These are phyloP conservation scores for Drepanosiphum platanoidis DNA, from an alignment of 2,888 invertebrate genomes.

Conservation along the genomic window DNA sequence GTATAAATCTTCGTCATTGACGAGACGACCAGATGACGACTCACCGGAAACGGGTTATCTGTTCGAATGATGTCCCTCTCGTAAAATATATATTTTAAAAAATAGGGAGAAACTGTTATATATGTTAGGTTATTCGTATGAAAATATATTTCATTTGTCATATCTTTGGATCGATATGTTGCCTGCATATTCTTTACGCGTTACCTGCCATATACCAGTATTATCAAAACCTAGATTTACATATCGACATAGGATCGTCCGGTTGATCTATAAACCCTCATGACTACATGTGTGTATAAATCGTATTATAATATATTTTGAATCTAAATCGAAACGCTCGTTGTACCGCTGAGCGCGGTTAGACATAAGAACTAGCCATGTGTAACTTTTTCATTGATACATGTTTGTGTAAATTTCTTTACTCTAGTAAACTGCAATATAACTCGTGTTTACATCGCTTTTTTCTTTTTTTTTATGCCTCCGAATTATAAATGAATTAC, in stretches of 20 bases:
- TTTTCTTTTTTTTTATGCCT: not conserved
- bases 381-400: too few relatives aligned
- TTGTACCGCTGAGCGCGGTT: not conserved
- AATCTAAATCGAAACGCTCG: too few relatives aligned
- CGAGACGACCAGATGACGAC: too few relatives aligned
- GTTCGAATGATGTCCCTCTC: not conserved
- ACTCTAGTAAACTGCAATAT: too few relatives aligned
- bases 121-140: not conserved
- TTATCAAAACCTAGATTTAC: not conserved
- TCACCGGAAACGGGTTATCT: conserved; percentile 25
- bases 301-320: not conserved
- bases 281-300: not conserved
- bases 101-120: not conserved
- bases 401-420: too few relatives aligned
- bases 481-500: not conserved
- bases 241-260: not conserved
- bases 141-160: conserved; percentile 20
- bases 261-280: not conserved
- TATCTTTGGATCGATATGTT: not conserved
- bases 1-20: not conserved
- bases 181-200: not conserved
- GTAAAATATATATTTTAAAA: not conserved
- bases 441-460: not conserved
- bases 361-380: too few relatives aligned
- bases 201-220: too few relatives aligned